These are phyloP conservation scores for Ruditapes philippinarum DNA, from an alignment of 1,140 invertebrate genomes.

Conservation along the genomic window DNA sequence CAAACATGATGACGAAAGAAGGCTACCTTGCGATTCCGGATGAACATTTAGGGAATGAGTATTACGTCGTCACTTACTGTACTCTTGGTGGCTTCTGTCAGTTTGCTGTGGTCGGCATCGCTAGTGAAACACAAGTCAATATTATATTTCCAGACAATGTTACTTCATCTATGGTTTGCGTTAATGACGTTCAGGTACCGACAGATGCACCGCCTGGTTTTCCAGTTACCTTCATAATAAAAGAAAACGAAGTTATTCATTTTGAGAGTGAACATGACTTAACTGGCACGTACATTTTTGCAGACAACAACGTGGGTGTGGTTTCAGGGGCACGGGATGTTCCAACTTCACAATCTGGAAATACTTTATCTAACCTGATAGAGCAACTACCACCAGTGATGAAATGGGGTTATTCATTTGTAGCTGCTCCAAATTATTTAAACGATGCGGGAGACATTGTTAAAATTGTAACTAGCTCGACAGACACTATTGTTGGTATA, in stretches of 20 bases:
- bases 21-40: constrained; percentile 47
- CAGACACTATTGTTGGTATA: constrained; percentile 34
- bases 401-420: constrained; percentile 43
- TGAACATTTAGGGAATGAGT: constrained; percentile 47
- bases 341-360: not conserved
- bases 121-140: constrained; percentile 7
- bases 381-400: constrained; percentile 47
- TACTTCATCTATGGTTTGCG: not conserved
- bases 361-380: not conserved
- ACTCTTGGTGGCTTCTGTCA: constrained; percentile 49
- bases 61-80: constrained; percentile 59
- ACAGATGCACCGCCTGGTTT: not conserved
- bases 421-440: not conserved
- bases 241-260: constrained; percentile 43
- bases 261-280: constrained; percentile 45
- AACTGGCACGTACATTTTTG: constrained; percentile 27
- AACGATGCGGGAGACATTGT: constrained; percentile 52
- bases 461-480: constrained; percentile 40
- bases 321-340: constrained; percentile 33
- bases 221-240: not conserved
- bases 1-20: not conserved
- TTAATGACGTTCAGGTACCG: not conserved
- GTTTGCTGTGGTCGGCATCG: constrained; percentile 32
- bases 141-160: constrained; percentile 25
- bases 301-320: constrained; percentile 29